Evolutionary conservation across 1,140 invertebrate species (phyloP), one percentile per base, ranked within the genome.

Genomic region (Eulimnadia texana): DNA sequence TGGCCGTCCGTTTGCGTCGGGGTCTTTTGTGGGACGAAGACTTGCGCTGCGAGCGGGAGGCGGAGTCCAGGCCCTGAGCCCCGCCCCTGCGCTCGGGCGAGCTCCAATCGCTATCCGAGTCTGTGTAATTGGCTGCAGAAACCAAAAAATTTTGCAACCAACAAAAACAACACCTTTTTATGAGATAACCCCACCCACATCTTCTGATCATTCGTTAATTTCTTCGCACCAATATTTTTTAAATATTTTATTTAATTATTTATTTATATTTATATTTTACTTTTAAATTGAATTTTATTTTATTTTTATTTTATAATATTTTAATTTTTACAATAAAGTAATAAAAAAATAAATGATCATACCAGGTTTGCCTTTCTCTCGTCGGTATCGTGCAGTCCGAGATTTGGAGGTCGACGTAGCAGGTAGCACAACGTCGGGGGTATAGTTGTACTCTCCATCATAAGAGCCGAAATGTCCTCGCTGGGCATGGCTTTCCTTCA

Each of bases 51-150:
- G 79, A 78, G 70, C 84, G 83, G 19, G 75, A 73, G 3, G 79
- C 76, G 64, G 84, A 84, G 47, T 80, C 64, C 49, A 25, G 23
- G 2, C n/a, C 27, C 10, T 33, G 27, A 20, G 55, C 22, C 22
- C 56, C 80, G 64, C 81, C 80, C 47, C 84, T 76, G 61, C 85
- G 75, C 69, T 90, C 88, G 51, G 84, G 72, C 50, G 86, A 88
- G 68, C 86, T 89, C 72, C 84, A 85, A 60, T 91, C 90, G 66
- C 87, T 92, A 70, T 92, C 88, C 20, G 87, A 89, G 70, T 91
- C 88, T 25, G 85, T 88, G 71, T 86, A 86, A 52, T 84, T 84
- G 84, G 69, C 27, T 68, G 66, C 66, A 64, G 64, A 68, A 24
- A 58, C 50, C 33, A 29, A 20, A 60, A 60, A 50, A 52, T 23